phyloP scores from a whole-genome alignment of 2,888 invertebrate species.

The Ectemnius continuus region DNA sequence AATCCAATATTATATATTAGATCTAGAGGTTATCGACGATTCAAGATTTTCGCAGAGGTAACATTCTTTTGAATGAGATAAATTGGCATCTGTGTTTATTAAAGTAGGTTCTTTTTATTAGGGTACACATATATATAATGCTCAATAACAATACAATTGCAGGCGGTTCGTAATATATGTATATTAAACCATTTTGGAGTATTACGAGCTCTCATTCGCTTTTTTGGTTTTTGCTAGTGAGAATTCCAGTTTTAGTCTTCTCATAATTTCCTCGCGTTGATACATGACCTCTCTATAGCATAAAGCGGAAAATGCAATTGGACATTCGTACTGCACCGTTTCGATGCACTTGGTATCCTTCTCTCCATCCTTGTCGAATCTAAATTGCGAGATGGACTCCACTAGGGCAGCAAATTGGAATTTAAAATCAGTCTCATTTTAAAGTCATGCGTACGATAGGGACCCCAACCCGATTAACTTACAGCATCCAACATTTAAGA shows the following conservation, averaged over 20 bases:
- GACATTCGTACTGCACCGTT: constrained; percentile 82
- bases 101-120: too few species aligned
- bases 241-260: constrained; percentile 68
- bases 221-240: constrained; percentile 24
- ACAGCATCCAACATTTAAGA: constrained; percentile 80
- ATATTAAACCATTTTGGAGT: background rate
- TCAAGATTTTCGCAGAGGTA: too few species aligned
- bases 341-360: constrained; percentile 81
- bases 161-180: too few species aligned
- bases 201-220: constrained; percentile 5
- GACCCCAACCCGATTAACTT: constrained; percentile 71
- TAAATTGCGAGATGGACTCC: constrained; percentile 82
- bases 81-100: too few species aligned
- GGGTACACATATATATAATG: too few species aligned
- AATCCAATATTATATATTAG: too few species aligned
- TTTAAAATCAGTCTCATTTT: constrained; percentile 19
- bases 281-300: constrained; percentile 81
- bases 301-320: constrained; percentile 80
- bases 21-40: too few species aligned
- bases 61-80: too few species aligned
- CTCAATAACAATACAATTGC: too few species aligned
- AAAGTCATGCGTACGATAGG: constrained; percentile 7
- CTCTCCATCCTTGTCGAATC: constrained; percentile 78
- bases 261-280: constrained; percentile 76
- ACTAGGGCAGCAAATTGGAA: constrained; percentile 77